These are phyloP conservation scores for Ctenomys sociabilis DNA, from an alignment of 2,113 vertebrate genomes.

Conservation along the genomic window DNA sequence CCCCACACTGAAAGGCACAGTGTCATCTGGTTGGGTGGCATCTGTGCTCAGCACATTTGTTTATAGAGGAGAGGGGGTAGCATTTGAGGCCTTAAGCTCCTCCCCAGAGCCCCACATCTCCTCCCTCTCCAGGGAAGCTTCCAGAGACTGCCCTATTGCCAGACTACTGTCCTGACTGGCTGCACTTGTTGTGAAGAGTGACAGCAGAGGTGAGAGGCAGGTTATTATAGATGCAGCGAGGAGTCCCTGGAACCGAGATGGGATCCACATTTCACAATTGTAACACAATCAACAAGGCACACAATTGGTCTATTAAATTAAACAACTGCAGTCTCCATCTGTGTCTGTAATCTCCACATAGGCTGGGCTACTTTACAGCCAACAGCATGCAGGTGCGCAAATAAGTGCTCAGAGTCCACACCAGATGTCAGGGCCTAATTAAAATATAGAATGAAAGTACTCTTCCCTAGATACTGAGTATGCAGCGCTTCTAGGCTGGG, in stretches of 20 bases:
- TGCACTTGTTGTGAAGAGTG: conserved; percentile 55
- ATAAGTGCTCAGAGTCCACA: conserved; percentile 63
- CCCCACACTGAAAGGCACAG: neutral
- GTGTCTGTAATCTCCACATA: conserved; percentile 63
- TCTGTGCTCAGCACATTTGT: neutral
- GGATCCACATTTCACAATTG: conserved; percentile 14
- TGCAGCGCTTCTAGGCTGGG: neutral
- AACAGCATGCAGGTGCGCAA: conserved; percentile 77
- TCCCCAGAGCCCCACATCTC: conserved; percentile 27
- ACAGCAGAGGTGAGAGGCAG: conserved; percentile 56
- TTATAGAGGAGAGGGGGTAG: neutral
- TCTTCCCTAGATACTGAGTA: conserved; percentile 41
- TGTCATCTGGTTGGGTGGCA: neutral
- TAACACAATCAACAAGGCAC: conserved; percentile 9
- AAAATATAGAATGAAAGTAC: conserved; percentile 71
- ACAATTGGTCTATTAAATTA: conserved; percentile 75
- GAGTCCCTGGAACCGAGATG: neutral
- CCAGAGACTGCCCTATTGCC: conserved; percentile 19
- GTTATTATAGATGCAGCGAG: conserved; percentile 48
- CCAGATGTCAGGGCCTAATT: conserved; percentile 81
- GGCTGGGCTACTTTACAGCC: conserved; percentile 47
- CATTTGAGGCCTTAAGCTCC: neutral
- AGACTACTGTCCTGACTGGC: conserved; percentile 9
- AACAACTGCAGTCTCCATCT: conserved; percentile 73
- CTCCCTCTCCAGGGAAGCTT: conserved; percentile 7